Conservation (phyloP, 2,888 invertebrate species). For the Elmis aenea region DNA sequence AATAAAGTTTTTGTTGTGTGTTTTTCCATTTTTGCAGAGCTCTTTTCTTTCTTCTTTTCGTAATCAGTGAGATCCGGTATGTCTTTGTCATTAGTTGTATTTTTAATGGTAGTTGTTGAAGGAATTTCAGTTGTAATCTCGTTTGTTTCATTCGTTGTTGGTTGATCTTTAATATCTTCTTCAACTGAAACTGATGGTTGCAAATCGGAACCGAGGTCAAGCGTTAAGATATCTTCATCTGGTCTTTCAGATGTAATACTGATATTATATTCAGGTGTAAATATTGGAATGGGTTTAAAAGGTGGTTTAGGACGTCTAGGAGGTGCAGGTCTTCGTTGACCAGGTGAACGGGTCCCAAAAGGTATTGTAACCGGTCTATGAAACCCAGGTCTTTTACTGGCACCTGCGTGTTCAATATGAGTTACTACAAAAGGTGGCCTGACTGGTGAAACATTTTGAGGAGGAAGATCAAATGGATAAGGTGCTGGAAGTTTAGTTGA, state of each 20-base stretch:
- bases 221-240: constrained; percentile 41
- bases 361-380: constrained; percentile 54
- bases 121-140: constrained; percentile 32
- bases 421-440: constrained; percentile 64
- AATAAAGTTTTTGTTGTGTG: constrained; percentile 24
- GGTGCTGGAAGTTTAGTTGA: constrained; percentile 59
- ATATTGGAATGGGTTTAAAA: constrained; percentile 55
- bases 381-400: constrained; percentile 53
- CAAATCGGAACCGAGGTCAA: constrained; percentile 40
- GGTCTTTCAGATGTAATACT: constrained; percentile 42
- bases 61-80: constrained; percentile 34
- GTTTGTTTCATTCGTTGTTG: constrained; percentile 27
- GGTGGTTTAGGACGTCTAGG: constrained; percentile 56
- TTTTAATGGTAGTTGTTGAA: constrained; percentile 19
- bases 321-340: constrained; percentile 49
- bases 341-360: constrained; percentile 59
- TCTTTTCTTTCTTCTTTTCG: constrained; percentile 44
- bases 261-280: constrained; percentile 39
- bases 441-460: constrained; percentile 51
- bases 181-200: constrained; percentile 30
- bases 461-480: constrained; percentile 72
- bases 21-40: constrained; percentile 38
- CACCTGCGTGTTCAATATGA: constrained; percentile 52
- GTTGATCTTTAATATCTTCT: constrained; percentile 26
- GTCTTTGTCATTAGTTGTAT: constrained; percentile 18